Evolutionary conservation across 37 sponge, comb jelly and placozoan species (phyloP).

Genomic region (Ephydatia muelleri): DNA sequence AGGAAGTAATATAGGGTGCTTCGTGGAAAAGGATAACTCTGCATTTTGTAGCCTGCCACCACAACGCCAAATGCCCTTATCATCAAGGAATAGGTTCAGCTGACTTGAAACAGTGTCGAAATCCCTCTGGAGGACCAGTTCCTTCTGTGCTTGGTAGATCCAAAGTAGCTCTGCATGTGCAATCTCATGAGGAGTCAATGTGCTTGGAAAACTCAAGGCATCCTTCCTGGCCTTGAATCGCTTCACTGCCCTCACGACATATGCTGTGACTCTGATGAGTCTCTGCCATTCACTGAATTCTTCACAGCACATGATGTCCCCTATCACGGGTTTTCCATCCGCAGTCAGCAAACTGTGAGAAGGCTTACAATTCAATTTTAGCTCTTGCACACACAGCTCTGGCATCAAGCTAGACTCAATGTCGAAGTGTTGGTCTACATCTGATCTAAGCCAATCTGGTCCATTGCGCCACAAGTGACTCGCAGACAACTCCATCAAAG

Average conservation of each 20-base stretch:
- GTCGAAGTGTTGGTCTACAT: neutral
- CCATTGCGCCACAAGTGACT: conserved; percentile 8
- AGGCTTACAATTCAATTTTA: neutral
- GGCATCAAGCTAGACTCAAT: neutral
- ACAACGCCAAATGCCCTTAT: conserved; percentile 12
- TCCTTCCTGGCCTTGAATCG: neutral
- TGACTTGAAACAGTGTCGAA: conserved; percentile 5
- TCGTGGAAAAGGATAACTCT: conserved; percentile 10
- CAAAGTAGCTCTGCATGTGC: conserved; percentile 1
- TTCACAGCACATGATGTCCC: neutral
- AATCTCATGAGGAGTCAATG: neutral
- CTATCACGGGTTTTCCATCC: neutral
- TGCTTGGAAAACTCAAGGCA: neutral
- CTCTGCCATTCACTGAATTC: neutral
- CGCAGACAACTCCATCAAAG: neutral
- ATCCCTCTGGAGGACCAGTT: neutral
- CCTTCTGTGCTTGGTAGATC: conserved; percentile 13
- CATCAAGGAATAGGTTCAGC: conserved; percentile 20
- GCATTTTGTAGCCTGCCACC: conserved; percentile 25
- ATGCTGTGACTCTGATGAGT: conserved; percentile 23
- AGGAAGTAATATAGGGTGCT: conserved; percentile 22
- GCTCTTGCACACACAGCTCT: conserved; percentile 11
- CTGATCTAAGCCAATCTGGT: conserved; percentile 8
- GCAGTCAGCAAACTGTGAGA: neutral
- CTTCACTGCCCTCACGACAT: conserved; percentile 15